These are phyloP conservation scores for Rhincodon typus DNA, from an alignment of 2,797 vertebrate genomes.

Conservation along the genomic window DNA sequence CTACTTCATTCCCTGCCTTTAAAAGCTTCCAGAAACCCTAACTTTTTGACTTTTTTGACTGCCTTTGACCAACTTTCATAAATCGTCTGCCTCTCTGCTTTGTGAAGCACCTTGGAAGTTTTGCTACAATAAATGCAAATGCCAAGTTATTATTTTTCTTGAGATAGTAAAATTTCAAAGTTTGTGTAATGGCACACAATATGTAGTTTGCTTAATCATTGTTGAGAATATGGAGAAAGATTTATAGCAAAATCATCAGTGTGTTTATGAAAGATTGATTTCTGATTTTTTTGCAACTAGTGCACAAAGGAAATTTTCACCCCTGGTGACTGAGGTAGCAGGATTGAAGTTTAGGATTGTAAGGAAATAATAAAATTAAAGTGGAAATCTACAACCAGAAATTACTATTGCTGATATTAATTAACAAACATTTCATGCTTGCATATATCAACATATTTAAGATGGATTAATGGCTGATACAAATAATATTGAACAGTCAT, in stretches of 20 bases:
- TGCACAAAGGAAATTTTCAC: background rate
- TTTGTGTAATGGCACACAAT: background rate
- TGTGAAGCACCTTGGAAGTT: background rate
- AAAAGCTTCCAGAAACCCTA: background rate
- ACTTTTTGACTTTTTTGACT: background rate
- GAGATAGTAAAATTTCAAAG: constrained; percentile 17
- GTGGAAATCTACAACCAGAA: background rate
- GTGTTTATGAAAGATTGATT: background rate
- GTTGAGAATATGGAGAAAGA: background rate
- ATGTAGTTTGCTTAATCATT: background rate
- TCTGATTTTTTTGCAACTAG: background rate
- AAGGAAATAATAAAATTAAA: constrained; percentile 1
- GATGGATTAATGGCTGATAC: background rate
- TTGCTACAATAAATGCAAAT: background rate
- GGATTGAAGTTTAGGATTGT: background rate
- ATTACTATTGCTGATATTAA: constrained; percentile 9
- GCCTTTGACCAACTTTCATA: constrained; percentile 16
- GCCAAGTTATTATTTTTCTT: background rate
- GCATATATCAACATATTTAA: background rate
- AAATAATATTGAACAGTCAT: background rate
- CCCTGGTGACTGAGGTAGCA: background rate
- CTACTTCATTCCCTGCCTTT: background rate
- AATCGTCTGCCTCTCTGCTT: background rate
- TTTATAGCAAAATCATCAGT: background rate
- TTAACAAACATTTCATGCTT: background rate